A percentile compares a stretch with the other conserved stretches of the same genome.
These are phyloP conservation scores for Brachystomella parvula DNA, from an alignment of 1,140 invertebrate genomes.

Conservation along the genomic window DNA sequence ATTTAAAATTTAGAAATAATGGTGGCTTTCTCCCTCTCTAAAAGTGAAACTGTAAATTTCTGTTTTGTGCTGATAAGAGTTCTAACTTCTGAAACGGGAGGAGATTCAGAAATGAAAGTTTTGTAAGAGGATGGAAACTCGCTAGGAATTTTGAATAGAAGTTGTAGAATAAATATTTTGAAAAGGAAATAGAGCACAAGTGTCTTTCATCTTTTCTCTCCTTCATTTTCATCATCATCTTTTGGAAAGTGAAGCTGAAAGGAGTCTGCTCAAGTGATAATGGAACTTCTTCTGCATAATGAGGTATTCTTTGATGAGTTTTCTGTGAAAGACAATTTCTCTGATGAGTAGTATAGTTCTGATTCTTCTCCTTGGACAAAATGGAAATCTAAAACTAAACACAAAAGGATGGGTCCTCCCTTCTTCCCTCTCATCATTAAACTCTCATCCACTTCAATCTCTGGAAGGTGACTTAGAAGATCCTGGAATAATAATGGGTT, in stretches of 20 bases:
- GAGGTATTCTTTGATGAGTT: conserved; percentile 11
- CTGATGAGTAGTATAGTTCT: too few species aligned
- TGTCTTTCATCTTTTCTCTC: conserved; percentile 9
- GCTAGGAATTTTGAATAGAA: neutral
- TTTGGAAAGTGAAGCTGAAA: neutral
- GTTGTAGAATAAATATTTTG: conserved; percentile 4
- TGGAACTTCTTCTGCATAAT: conserved; percentile 10
- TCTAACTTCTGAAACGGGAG: too few species aligned
- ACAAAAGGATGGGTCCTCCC: too few species aligned
- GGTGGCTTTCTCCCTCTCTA: too few species aligned
- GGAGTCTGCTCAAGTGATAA: neutral
- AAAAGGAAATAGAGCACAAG: conserved; percentile 9
- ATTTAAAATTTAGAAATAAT: too few species aligned
- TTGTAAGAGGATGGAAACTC: neutral
- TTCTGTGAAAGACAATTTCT: conserved; percentile 11
- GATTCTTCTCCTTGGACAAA: neutral
- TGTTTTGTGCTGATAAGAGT: neutral
- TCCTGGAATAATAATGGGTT: too few species aligned
- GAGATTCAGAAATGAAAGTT: too few species aligned
- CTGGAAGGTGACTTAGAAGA: neutral
- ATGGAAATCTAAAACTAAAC: neutral
- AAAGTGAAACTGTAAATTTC: too few species aligned
- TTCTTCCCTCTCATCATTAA: neutral
- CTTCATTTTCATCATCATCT: neutral
- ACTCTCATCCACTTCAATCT: conserved; percentile 2